Evolutionary conservation across 2,888 invertebrate species (phyloP).

Genomic region (Thymelicus sylvestris): DNA sequence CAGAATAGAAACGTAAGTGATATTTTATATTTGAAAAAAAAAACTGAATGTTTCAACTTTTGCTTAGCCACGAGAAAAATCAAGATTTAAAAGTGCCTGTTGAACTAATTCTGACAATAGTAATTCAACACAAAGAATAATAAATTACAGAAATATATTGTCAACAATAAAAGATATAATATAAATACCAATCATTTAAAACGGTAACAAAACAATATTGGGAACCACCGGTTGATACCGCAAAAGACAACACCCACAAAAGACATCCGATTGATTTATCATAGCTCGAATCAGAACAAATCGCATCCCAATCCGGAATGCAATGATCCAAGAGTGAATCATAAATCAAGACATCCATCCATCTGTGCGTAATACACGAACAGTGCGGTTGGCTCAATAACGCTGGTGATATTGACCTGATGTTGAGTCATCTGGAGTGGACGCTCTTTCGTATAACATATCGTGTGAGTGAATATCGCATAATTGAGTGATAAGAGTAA

Average conservation of each 20-base stretch:
- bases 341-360: conserved; percentile 32
- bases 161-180: background rate
- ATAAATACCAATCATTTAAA: background rate
- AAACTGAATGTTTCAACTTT: too few species aligned
- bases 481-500: background rate
- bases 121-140: too few species aligned
- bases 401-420: conserved; percentile 39
- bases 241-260: conserved; percentile 22
- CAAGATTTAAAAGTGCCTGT: too few species aligned
- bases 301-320: conserved; percentile 25
- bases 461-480: conserved; percentile 23
- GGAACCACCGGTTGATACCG: conserved; percentile 3
- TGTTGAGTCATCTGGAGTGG: conserved; percentile 58
- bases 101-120: too few species aligned
- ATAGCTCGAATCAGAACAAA: conserved; percentile 12
- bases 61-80: too few species aligned
- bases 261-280: conserved; percentile 24
- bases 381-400: conserved; percentile 40
- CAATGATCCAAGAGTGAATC: conserved; percentile 29
- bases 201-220: background rate
- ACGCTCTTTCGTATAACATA: conserved; percentile 43
- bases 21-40: too few species aligned
- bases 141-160: background rate
- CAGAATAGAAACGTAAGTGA: background rate
- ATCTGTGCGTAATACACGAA: conserved; percentile 12